Evolutionary conservation across 2,113 vertebrate species (phyloP).

Genomic region (Spea bombifrons): DNA sequence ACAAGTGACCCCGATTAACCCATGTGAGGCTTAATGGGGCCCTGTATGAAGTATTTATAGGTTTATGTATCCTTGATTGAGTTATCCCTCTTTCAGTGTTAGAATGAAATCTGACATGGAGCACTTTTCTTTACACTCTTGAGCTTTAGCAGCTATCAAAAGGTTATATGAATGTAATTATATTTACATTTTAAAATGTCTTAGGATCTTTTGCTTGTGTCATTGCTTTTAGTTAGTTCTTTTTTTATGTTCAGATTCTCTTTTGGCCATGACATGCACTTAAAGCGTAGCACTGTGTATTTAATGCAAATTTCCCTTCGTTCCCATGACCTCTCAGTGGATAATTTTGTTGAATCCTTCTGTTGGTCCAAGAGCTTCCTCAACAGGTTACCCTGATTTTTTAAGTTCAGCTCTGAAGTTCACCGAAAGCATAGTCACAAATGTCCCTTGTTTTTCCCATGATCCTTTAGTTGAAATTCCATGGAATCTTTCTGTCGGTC

Average conservation of each 20-base stretch:
- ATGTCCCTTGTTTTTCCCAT: no score
- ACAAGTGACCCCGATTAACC: constrained; percentile 44
- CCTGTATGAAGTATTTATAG: constrained; percentile 42
- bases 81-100: constrained; percentile 15
- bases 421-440: no score
- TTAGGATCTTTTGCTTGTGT: neutral
- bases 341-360: no score
- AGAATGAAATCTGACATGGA: constrained; percentile 1
- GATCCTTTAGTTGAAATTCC: no score
- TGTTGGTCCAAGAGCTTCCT: no score
- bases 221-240: neutral
- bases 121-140: neutral
- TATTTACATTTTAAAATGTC: neutral
- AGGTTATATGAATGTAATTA: neutral
- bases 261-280: neutral
- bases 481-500: no score
- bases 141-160: neutral
- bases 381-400: no score
- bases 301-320: no score
- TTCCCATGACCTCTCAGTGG: no score
- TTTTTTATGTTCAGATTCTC: neutral
- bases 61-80: constrained; percentile 38
- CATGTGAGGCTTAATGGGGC: constrained; percentile 30
- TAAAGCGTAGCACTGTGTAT: no score
- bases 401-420: no score